A percentile compares a stretch with the other conserved stretches of the same genome.
Conservation (phyloP, 2,888 invertebrate genomes). For the Ormyrus pomaceus region DNA sequence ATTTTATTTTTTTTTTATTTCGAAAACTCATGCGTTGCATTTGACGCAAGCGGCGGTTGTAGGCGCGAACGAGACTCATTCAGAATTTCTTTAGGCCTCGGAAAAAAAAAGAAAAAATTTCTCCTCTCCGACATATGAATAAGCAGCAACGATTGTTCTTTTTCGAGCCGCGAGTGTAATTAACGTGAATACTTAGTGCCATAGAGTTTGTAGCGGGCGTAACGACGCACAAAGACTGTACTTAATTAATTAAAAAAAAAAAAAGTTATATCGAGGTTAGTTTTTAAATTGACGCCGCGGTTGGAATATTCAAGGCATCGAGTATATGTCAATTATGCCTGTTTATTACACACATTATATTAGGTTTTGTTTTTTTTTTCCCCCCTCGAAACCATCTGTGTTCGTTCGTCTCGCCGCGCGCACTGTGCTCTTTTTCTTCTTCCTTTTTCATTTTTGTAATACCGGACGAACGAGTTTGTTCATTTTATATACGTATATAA, state of each 20-base stretch:
- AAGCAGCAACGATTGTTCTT: conserved; percentile 24
- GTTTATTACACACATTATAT: conserved; percentile 38
- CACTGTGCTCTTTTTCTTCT: conserved; percentile 1
- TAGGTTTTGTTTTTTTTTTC: conserved; percentile 27
- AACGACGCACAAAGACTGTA: conserved; percentile 70
- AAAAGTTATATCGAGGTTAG: conserved; percentile 36
- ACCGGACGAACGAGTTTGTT: conserved; percentile 45
- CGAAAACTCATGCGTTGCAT: conserved; percentile 46
- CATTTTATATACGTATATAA: conserved; percentile 35
- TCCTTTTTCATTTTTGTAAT: conserved; percentile 37
- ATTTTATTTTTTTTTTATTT: conserved; percentile 30
- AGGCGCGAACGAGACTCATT: conserved; percentile 49
- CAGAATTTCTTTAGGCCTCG: conserved; percentile 37
- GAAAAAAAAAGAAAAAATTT: conserved; percentile 49
- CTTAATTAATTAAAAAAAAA: conserved; percentile 69
- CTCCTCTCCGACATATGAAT: conserved; percentile 45
- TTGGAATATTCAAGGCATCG: background rate
- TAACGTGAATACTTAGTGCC: conserved; percentile 75
- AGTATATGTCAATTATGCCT: conserved; percentile 36
- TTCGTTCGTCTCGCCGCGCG: conserved; percentile 57
- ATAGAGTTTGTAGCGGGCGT: conserved; percentile 71
- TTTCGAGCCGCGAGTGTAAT: conserved; percentile 57
- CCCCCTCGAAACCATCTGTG: background rate
- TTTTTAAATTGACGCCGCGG: conserved; percentile 40
- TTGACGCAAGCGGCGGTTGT: conserved; percentile 41